Conservation (phyloP, 2,113 vertebrate genomes). For the Marcusenius ussheri region DNA sequence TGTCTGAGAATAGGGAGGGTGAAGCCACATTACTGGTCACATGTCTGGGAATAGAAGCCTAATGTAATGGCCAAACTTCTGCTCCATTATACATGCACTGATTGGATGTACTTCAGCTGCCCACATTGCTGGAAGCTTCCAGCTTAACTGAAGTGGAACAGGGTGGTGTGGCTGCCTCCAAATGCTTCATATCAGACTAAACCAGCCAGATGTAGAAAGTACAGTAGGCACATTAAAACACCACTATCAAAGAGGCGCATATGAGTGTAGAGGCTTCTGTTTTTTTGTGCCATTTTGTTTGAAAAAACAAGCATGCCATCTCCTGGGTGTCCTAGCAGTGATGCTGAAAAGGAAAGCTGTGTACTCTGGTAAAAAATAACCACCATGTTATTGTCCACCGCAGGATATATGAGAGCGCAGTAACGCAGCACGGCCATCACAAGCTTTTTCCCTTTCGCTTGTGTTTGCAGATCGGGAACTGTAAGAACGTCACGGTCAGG, state of each 20-base stretch:
- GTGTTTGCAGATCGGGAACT: conserved; percentile 82
- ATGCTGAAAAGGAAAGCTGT: background rate
- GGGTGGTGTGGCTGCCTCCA: conserved; percentile 12
- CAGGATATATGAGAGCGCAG: background rate
- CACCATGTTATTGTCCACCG: background rate
- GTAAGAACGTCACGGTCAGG: conserved; percentile 74
- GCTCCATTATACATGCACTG: background rate
- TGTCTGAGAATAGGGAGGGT: background rate
- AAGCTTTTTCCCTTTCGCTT: background rate
- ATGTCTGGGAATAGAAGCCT: background rate
- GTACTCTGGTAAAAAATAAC: background rate
- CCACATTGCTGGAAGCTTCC: conserved; percentile 14
- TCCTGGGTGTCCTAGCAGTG: background rate
- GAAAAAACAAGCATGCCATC: background rate
- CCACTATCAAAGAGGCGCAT: background rate
- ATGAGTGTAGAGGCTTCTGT: background rate
- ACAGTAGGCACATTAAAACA: background rate
- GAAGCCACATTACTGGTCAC: background rate
- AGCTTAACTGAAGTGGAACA: conserved; percentile 15
- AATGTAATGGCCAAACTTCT: background rate
- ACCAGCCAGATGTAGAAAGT: background rate
- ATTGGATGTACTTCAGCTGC: conserved; percentile 10
- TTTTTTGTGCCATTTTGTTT: background rate
- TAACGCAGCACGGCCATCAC: background rate
- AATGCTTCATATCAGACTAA: background rate